Percentiles rank a stretch among this genome's conserved stretches.
Evolutionary conservation across 2,888 invertebrate genomes (phyloP).

Genomic region (Monopis laevigella): DNA sequence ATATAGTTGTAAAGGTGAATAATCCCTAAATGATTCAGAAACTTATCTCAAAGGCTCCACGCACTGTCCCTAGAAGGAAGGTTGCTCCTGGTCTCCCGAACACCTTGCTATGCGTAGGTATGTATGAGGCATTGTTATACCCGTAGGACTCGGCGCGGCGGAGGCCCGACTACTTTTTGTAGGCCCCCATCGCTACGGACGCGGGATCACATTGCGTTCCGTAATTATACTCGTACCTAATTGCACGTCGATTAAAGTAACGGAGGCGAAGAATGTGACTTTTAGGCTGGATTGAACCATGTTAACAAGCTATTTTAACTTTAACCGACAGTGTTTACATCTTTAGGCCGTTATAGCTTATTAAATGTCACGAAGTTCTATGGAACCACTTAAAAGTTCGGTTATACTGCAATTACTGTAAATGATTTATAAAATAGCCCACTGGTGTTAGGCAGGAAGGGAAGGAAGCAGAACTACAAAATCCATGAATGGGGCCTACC

Average conservation of each 20-base stretch:
- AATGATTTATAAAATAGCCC: no score
- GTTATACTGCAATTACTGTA: no score
- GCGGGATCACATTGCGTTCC: conserved; percentile 4
- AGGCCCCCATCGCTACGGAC: background rate
- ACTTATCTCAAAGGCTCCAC: conserved; percentile 20
- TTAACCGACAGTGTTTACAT: no score
- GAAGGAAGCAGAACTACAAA: no score
- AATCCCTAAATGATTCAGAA: conserved; percentile 41
- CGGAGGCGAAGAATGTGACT: conserved; percentile 7
- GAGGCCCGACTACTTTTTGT: conserved; percentile 4
- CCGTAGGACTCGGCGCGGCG: background rate
- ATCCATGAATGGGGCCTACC: no score
- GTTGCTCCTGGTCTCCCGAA: conserved; percentile 23
- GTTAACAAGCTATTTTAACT: no score
- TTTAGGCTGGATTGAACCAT: no score
- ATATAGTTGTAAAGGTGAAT: conserved; percentile 39
- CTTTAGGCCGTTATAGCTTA: no score
- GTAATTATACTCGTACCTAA: conserved; percentile 6
- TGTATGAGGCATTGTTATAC: conserved; percentile 7
- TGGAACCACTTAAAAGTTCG: no score
- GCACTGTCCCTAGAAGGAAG: conserved; percentile 45
- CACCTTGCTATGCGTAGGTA: background rate
- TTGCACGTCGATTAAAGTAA: conserved; percentile 11
- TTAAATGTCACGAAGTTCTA: no score
- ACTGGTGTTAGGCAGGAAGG: no score